A percentile compares a stretch with the other conserved stretches of the same genome.
These are phyloP conservation scores for Tenthredo notha DNA, from an alignment of 2,888 invertebrate genomes.

Conservation along the genomic window DNA sequence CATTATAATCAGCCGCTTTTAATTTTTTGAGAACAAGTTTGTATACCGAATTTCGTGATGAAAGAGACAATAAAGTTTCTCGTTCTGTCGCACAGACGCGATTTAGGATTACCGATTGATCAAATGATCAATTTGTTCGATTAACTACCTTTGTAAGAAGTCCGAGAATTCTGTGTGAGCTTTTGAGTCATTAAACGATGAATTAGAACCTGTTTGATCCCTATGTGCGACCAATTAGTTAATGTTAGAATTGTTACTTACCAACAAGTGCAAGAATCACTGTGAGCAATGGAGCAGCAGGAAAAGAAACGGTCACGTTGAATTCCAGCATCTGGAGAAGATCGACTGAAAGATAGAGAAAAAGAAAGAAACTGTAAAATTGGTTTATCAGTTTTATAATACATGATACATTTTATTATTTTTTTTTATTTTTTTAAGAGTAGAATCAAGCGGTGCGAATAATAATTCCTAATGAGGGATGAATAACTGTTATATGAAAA, in stretches of 20 bases:
- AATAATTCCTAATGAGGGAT: background rate
- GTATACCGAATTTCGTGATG: background rate
- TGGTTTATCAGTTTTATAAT: background rate
- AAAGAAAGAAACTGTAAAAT: background rate
- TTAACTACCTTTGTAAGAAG: background rate
- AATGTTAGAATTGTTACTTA: slow-evolving; percentile 81
- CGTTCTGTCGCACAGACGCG: background rate
- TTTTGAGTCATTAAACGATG: background rate
- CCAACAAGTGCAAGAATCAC: slow-evolving; percentile 99
- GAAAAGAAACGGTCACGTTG: slow-evolving; percentile 96
- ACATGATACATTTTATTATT: too few relatives aligned
- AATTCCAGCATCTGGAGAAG: slow-evolving; percentile 98
- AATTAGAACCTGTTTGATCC: background rate
- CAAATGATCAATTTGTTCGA: background rate
- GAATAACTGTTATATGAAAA: background rate
- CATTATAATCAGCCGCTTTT: background rate
- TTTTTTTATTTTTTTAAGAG: background rate
- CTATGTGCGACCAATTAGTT: background rate
- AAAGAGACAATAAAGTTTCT: background rate
- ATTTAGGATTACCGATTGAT: background rate
- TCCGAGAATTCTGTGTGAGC: background rate
- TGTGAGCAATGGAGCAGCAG: slow-evolving; percentile 97
- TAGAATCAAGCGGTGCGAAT: background rate
- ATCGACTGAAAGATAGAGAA: slow-evolving; percentile 88
- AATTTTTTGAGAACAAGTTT: background rate